Base-by-base conservation (phyloP, 2,888 invertebrate species). In the Brenthis daphne region DNA sequence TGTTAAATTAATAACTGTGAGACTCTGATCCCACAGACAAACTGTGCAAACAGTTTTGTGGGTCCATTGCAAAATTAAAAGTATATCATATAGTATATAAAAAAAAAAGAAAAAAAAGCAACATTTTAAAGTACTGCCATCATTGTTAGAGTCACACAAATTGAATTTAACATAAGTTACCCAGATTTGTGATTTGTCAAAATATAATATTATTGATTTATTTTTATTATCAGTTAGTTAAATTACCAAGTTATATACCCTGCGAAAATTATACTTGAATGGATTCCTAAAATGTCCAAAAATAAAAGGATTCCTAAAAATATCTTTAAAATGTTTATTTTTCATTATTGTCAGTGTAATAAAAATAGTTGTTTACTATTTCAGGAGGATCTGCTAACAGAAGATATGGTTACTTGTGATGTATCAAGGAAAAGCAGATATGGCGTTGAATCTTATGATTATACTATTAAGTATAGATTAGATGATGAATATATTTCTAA, bases 351-450 rank as follows among this genome's bases (percentile, higher is more conserved):
- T 16, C 14, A 16, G 55, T 29, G n/a, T 12, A 47, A 37, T 63
- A 58, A 11, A 48, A 14, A 63, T 58, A 43, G 48, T 14, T 43
- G n/a, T 54, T 55, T 33, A 16, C 43, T 48, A 66, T 90, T 90
- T n/a, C 95, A 97, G 89, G 97, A 97, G 82, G 97, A 97, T 76
- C 93, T 96, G 0, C 86, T 98, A 64, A 95, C 96, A 37, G 96
- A 97, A 82, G 95, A 96, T 77, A 94, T 98, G 89, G 94, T 95
- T 13, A 94, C 94, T 55, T 96, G 96, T 86, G 96, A 96, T 85
- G 97, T 97, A 12, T 94, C 95, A 88, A 86, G 94, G 91, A 79
- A 94, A 88, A 82, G 94, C 89, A 82, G 94, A 93, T 84, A 95
- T 94, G 89, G 95, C 82, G 96, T 97, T 64, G 97, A 97, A 87